phyloP scores from a whole-genome alignment of 2,888 invertebrate species.

The Acanthosepion esculentum region DNA sequence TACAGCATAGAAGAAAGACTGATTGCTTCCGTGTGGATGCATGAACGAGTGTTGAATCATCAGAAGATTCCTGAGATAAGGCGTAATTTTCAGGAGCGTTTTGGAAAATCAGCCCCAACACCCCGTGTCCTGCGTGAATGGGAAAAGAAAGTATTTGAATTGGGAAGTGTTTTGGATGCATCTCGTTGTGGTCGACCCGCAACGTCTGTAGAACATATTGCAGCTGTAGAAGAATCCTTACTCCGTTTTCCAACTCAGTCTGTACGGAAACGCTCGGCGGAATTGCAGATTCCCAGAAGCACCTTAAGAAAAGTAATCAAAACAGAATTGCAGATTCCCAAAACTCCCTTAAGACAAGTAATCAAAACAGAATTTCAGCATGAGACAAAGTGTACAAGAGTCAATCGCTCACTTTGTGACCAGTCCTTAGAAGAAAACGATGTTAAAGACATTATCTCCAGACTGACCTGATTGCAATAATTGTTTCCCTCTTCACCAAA shows the following conservation, averaged over 20 bases:
- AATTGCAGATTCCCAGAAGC: conserved; percentile 33
- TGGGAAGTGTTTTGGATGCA: neutral
- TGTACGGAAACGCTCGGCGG: neutral
- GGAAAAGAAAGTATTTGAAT: conserved; percentile 41
- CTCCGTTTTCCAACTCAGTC: neutral
- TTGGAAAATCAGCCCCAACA: conserved; percentile 10
- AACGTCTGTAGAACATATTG: neutral
- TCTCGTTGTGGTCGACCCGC: conserved; percentile 36
- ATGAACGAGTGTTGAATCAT: conserved; percentile 10
- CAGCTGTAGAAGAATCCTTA: neutral
- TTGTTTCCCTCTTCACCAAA: neutral
- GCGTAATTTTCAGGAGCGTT: neutral
- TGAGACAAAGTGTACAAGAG: neutral
- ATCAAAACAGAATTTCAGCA: neutral
- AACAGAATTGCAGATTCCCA: neutral
- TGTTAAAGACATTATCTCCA: neutral
- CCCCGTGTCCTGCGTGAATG: conserved; percentile 34
- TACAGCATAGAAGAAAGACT: conserved; percentile 42
- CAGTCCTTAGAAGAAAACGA: neutral
- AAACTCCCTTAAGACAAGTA: neutral
- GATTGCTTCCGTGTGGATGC: conserved; percentile 36
- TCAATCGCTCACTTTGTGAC: neutral
- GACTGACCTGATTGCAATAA: neutral
- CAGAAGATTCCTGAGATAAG: conserved; percentile 41
- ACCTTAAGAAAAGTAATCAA: neutral